Base-by-base conservation (phyloP, 2,888 invertebrate species). In the Argyresthia goedartella region DNA sequence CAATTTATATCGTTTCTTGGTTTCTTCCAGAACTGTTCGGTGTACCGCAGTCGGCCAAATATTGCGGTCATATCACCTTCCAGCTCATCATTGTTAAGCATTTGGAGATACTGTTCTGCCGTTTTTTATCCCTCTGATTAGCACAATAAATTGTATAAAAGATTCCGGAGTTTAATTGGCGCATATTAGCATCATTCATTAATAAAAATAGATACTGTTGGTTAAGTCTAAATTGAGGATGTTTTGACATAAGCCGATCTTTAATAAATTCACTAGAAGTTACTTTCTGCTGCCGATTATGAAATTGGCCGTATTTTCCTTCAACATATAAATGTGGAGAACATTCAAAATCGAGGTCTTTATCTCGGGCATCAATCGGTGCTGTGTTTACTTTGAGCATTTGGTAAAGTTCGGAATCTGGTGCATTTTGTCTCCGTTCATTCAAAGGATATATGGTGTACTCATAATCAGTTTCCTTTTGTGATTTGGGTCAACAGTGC, bases 1-100 rank as follows among this genome's bases (percentile, higher is more conserved):
- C 60, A 61, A n/a, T 55, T 52, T 1, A 64, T 54, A 55, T 65
- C 54, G 52, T 54, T 59, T 52, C 60, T 59, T 16, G 61, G 60
- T 53, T 60, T 57, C 42, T 57, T 55, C 59, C 60, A 59, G 50
- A 54, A 64, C 48, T 64, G 60, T 46, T 61, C 58, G 4, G 64
- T 61, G 54, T 67, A 65, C 43, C 65, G 54, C 50, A 67, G 51
- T 47, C 59, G 51, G 39, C 54, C 54, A 52, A 65, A 66, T 54
- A 67, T 59, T 9, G 63, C 57, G 7, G 53, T 61, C 13, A 65
- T 52, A 36, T 64, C 55, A 47, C 59, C 59, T 59, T 65, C 64
- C 9, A 66, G 44, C 48, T 64, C 59, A 52, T 57, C 58, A 13
- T 63, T 59, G 13, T 57, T 54, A 25, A 63, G 50, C 56, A 59